Evolutionary conservation across 2,113 vertebrate genomes (phyloP).

Genomic region (Psammodynastes pulverulentus): DNA sequence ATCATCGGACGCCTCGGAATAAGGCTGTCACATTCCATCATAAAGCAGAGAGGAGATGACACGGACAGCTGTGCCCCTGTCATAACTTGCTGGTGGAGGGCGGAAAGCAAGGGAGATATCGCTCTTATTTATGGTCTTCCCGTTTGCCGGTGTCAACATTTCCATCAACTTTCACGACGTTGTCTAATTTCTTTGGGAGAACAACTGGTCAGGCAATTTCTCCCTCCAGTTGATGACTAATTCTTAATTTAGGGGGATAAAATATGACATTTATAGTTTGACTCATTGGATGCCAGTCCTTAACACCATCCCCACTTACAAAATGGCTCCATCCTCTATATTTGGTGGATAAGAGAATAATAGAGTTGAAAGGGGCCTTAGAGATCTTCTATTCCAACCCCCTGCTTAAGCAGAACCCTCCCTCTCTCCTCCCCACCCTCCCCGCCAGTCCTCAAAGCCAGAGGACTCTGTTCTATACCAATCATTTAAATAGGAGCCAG

Average conservation of each 20-base stretch:
- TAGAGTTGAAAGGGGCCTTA: neutral
- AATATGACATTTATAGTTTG: no score
- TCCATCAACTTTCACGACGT: slow-evolving; percentile 20
- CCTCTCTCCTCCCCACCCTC: no score
- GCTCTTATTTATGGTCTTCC: slow-evolving; percentile 38
- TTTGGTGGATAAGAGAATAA: neutral
- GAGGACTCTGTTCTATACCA: no score
- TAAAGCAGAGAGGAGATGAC: slow-evolving; percentile 47
- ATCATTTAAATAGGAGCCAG: no score
- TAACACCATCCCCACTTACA: neutral
- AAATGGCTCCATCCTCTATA: neutral
- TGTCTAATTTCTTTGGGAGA: slow-evolving; percentile 28
- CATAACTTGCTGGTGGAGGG: slow-evolving; percentile 23
- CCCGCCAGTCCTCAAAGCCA: no score
- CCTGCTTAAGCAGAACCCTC: no score
- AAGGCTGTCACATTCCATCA: slow-evolving; percentile 47
- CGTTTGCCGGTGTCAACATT: neutral
- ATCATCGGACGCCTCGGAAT: slow-evolving; percentile 37
- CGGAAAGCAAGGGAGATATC: neutral
- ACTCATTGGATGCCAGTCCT: neutral
- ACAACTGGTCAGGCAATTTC: neutral
- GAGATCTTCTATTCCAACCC: neutral
- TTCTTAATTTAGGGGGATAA: neutral
- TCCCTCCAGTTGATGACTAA: neutral
- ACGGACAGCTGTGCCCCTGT: slow-evolving; percentile 55